Evolutionary conservation across 1,140 invertebrate genomes (phyloP), one percentile per base, ranked within the genome.

Genomic region (Cylas formicarius): DNA sequence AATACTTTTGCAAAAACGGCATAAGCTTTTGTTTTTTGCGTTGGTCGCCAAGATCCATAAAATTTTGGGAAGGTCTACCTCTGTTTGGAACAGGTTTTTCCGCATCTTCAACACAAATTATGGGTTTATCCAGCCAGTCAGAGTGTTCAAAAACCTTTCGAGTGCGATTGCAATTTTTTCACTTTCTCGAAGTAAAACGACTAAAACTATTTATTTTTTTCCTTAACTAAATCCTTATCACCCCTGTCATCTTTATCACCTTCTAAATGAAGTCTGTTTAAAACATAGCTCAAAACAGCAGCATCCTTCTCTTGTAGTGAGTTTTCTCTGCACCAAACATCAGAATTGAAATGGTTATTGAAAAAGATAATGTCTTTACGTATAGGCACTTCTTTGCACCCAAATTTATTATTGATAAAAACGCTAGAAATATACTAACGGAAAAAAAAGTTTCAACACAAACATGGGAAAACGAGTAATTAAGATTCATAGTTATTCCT

Each of bases 121-220:
- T 32, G 29, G 6, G 7, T 32, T 32, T 11, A 11, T 32, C 29
- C 11, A 32, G 6, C 11, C 29, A 32, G 6, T 32, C 6, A 32
- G 17, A 7, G 29, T 5, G 11, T 32, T 32, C 29, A 16, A 32
- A 32, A 32, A 32, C 11, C 11, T 32, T 32, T 7, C 29, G 6
- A 32, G 29, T 32, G 6, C 29, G 29, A 11, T 32, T 32, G 29
- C 29, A 32, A 16, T 11, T 32, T 32, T 32, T 32, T 16, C 29
- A 32, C 29, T 13, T 32, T 11, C 17, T 32, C 6, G 29, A 5
- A 32, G 17, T 16, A 13, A 16, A 32, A 32, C 29, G 11, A 32
- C 6, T 32, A 32, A 32, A 32, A 32, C 6, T 11, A 32, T 32
- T 32, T 7, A 32, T 16, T 13, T 7, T 32, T 32, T 32, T 32